Evolutionary conservation across 2,888 invertebrate genomes (phyloP), one percentile per base, ranked within the genome.

Genomic region (Caenorhabditis sulstoni): DNA sequence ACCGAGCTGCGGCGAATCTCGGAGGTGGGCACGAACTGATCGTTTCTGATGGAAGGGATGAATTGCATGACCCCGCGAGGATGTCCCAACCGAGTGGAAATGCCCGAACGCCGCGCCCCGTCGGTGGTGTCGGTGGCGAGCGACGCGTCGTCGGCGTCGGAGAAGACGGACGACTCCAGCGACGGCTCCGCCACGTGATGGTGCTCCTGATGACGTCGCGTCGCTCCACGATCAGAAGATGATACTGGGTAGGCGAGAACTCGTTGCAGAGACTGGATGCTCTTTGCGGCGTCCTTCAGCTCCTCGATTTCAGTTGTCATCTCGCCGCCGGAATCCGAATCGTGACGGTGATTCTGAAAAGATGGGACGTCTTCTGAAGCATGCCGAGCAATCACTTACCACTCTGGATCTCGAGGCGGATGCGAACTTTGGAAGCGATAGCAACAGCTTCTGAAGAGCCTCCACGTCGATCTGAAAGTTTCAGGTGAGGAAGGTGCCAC

Each of bases 21-120:
- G 3, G 80, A 67, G 20, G 80, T 67, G 11, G 80, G 57, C 35
- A 67, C 67, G 47, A 81, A 81, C 37, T 76, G 79, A 20, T 81
- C 82, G 37, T 81, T 78, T 68, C 85, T 83, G 50, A 87, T 85
- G 9, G 85, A 85, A 11, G 88, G 88, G 52, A 89, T 79, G 74
- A 88, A 89, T 76, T 89, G 89, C 88, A 89, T 89, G 35, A 89
- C 89, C 0, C 89, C 89, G 5, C 88, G 66, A 9, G 88, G 88
- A 73, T 88, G 88, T 39, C 87, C 86, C 16, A 81, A 59, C 53
- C 81, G 62, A n/a, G 83, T 87, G 0, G 87, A 87, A 20, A 88
- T 88, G 14, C 88, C 88, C 0, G 85, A 84, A 9, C 82, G 73
- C n/a, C 83, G 61, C 18, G 4, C 29, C 29, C 64, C 70, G 39